A percentile compares a stretch with the other conserved stretches of the same genome.
Conservation (phyloP, 2,113 vertebrate genomes). For the Phylloscopus whistleri region DNA sequence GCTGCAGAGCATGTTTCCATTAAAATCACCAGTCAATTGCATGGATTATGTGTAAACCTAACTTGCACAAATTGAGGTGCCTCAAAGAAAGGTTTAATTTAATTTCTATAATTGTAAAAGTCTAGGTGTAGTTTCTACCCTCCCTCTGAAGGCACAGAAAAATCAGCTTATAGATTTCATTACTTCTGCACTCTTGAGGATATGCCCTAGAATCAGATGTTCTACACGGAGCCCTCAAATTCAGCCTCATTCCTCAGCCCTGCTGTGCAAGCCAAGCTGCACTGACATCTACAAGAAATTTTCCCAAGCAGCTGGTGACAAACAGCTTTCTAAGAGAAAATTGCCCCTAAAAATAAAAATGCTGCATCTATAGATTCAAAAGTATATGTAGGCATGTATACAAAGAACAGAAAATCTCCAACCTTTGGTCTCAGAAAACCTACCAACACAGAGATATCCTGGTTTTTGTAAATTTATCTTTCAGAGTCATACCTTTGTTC, state of each 20-base stretch:
- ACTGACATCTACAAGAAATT: neutral
- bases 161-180: neutral
- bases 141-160: neutral
- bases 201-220: neutral
- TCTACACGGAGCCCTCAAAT: neutral
- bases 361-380: neutral
- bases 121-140: neutral
- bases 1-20: neutral
- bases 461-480: neutral
- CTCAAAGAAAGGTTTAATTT: neutral
- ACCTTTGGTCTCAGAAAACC: neutral
- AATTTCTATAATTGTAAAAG: neutral
- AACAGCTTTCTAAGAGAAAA: neutral
- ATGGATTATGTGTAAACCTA: neutral
- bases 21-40: neutral
- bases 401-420: neutral
- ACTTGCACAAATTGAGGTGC: neutral
- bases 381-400: neutral
- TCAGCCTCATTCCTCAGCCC: neutral
- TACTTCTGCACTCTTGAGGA: neutral
- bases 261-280: neutral
- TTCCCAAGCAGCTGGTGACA: neutral
- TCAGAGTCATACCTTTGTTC: neutral
- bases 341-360: neutral
- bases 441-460: neutral